A percentile compares a stretch with the other conserved stretches of the same genome.
phyloP scores from a whole-genome alignment of 2,113 vertebrate genomes.

The Pantherophis guttatus region DNA sequence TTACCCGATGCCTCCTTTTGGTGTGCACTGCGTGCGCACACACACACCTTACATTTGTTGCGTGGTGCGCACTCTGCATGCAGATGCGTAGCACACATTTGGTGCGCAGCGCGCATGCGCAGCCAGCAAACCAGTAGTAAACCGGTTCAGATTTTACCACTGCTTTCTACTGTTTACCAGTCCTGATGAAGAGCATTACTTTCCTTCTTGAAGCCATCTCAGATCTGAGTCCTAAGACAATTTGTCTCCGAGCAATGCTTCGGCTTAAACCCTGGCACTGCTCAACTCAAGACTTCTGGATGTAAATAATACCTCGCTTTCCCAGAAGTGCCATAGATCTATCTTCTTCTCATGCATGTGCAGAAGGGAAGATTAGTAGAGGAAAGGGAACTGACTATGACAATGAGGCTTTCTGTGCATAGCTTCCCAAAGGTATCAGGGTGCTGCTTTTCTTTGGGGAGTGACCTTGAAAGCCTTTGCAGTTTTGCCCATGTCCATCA shows the following conservation, averaged over 20 bases:
- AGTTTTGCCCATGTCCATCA: not conserved
- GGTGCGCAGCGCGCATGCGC: too few relatives aligned
- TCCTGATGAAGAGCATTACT: not conserved
- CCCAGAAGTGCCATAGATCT: not conserved
- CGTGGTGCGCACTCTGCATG: too few relatives aligned
- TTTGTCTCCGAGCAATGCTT: not conserved
- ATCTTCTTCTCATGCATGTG: not conserved
- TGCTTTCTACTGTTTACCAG: not conserved
- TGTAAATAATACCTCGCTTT: not conserved
- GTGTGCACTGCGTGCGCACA: too few relatives aligned
- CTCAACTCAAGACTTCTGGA: not conserved
- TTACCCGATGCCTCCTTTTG: too few relatives aligned
- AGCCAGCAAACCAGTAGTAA: too few relatives aligned
- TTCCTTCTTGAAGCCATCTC: not conserved
- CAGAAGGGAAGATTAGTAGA: not conserved
- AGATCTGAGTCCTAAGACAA: not conserved
- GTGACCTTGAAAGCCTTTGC: not conserved
- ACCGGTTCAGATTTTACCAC: too few relatives aligned
- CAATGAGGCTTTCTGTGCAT: not conserved
- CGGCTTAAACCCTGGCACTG: not conserved
- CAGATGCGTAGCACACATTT: too few relatives aligned
- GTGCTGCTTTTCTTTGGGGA: not conserved
- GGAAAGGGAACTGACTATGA: not conserved
- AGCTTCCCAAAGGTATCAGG: not conserved
- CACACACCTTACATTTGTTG: too few relatives aligned